Conservation (phyloP, 2,113 vertebrate species). For the Rhinopomastus cyanomelas region DNA sequence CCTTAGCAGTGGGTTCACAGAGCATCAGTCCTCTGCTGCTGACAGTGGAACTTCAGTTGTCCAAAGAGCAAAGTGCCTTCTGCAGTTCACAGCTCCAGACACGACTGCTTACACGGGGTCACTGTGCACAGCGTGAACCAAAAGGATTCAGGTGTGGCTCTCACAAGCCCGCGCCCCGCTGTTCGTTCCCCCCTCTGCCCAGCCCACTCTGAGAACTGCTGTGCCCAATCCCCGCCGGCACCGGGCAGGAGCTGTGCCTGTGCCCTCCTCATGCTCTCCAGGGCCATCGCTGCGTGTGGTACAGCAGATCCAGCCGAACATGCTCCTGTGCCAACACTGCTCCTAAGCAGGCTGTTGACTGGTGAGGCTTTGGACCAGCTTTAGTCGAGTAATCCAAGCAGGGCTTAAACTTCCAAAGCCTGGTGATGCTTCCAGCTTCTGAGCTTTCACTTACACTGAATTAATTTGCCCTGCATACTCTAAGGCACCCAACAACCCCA, state of each 20-base stretch:
- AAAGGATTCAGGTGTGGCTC: too few species aligned
- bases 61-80: too few species aligned
- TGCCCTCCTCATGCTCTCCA: constrained; percentile 56
- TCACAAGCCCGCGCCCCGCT: too few species aligned
- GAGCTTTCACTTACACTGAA: constrained; percentile 76
- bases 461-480: constrained; percentile 74
- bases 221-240: neutral
- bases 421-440: constrained; percentile 70
- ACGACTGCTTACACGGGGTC: too few species aligned
- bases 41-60: neutral
- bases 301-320: constrained; percentile 57
- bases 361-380: constrained; percentile 72
- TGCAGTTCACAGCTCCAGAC: too few species aligned
- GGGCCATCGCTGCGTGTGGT: constrained; percentile 17
- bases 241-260: too few species aligned
- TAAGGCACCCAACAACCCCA: constrained; percentile 69
- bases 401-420: constrained; percentile 77
- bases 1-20: neutral
- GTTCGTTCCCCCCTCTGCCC: too few species aligned
- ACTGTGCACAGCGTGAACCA: too few species aligned
- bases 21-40: neutral
- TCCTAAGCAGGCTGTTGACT: constrained; percentile 78
- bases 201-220: neutral
- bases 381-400: constrained; percentile 82
- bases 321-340: constrained; percentile 65